Evolutionary conservation across 2,113 vertebrate species (phyloP), one percentile per base, ranked within the genome.

Genomic region (Psittacus erithacus): DNA sequence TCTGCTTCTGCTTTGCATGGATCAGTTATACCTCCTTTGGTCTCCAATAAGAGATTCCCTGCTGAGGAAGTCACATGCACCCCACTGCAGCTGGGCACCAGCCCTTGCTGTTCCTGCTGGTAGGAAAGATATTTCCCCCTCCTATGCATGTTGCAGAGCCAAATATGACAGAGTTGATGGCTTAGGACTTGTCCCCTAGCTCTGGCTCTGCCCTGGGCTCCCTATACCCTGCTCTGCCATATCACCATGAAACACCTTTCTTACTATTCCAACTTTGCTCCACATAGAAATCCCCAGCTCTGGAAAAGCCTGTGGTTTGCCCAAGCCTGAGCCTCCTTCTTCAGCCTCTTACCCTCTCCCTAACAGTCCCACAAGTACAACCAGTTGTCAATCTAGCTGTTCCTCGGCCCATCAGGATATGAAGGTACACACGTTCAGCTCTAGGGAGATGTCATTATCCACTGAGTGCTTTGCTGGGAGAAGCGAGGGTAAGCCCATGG

Each of bases 361-460:
- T 25, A 53, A 28, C 49, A 35, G 62, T 57, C 82, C 46, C 2
- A 0, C 9, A 62, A 1, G 0, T 17, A 71, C 63, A 83, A 59
- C 8, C 50, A 93, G 86, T 84, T 93, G 82, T 82, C 90, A 92
- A 16, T 96, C 93, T 33, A 82, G 53, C 33, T 91, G 47, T 77
- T 63, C 19, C 15, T 70, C 7, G 3, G 43, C 84, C 80, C 82
- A 41, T 38, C 70, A 90, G 80, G 59, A 92, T 44, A 53, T 52
- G 39, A 92, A 55, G 83, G 59, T 67, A 67, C 76, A 31, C 15
- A 62, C 9, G 3, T 25, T 93, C 75, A 57, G 86, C 70, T 95
- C 67, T 86, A 75, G 44, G 64, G 65, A 35, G 60, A 88, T 79
- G 49, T 50, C 79, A 46, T 57, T 92, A 81, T 70, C 69, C 74